Conservation (phyloP, 2,113 vertebrate genomes). For the Sinosuthora webbiana region DNA sequence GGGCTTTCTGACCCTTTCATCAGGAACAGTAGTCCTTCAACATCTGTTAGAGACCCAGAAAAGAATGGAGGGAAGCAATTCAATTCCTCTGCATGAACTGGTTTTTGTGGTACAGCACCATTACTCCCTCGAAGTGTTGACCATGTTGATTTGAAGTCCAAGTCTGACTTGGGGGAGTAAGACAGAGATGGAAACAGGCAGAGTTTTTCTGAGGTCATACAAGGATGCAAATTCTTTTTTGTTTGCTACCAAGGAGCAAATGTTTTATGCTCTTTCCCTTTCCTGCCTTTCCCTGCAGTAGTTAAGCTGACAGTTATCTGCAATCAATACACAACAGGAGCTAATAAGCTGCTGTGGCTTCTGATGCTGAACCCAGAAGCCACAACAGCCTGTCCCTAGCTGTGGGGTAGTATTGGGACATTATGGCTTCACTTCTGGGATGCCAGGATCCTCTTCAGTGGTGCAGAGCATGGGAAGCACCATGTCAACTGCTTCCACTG, state of each 20-base stretch:
- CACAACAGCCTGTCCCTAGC: neutral
- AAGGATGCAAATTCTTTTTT: neutral
- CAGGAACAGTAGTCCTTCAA: neutral
- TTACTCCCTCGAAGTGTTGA: neutral
- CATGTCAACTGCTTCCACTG: neutral
- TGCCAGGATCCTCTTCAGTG: neutral
- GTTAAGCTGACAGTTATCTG: neutral
- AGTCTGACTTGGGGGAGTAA: neutral
- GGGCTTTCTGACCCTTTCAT: slow-evolving; percentile 12
- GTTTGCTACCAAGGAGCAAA: neutral
- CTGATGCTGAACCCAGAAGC: neutral
- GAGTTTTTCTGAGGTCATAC: neutral
- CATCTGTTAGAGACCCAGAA: neutral
- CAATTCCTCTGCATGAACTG: neutral
- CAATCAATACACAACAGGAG: neutral
- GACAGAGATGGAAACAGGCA: neutral
- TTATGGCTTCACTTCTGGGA: neutral
- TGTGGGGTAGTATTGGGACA: neutral
- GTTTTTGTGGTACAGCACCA: neutral
- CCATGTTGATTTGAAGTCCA: neutral
- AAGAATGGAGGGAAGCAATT: neutral
- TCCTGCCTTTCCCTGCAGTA: neutral
- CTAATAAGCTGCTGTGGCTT: neutral
- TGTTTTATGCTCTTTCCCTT: neutral
- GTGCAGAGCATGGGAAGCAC: neutral